A percentile compares a stretch with the other conserved stretches of the same genome.
These are phyloP conservation scores for Sipha maydis DNA, from an alignment of 2,888 invertebrate genomes.

Conservation along the genomic window DNA sequence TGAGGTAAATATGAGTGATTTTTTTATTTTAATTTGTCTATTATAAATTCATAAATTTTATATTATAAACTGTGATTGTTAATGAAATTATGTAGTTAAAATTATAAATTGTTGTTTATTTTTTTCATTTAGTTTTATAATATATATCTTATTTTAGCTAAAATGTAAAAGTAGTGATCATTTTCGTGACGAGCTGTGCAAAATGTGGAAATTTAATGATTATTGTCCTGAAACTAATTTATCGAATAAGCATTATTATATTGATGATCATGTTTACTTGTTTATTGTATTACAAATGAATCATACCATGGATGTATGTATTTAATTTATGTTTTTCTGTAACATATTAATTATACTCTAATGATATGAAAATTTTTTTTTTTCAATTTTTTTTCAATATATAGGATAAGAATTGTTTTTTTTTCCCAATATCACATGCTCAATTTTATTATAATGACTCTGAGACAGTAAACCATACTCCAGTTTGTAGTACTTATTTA, in stretches of 20 bases:
- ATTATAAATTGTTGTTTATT: not conserved
- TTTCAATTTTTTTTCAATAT: not conserved
- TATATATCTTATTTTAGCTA: constrained; percentile 12
- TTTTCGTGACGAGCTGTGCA: constrained; percentile 45
- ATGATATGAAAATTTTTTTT: not conserved
- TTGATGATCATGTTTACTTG: constrained; percentile 39
- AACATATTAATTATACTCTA: not conserved
- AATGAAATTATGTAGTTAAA: no score
- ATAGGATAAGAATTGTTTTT: constrained; percentile 18
- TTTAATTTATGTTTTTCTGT: not conserved
- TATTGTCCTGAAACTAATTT: constrained; percentile 13
- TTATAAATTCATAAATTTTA: not conserved
- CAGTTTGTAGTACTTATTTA: not conserved
- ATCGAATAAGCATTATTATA: not conserved
- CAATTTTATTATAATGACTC: constrained; percentile 13
- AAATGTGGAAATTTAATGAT: constrained; percentile 34
- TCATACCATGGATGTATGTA: constrained; percentile 15
- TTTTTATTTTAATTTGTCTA: not conserved
- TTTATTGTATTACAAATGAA: not conserved
- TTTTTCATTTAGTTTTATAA: not conserved
- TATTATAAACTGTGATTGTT: no score
- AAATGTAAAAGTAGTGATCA: constrained; percentile 32
- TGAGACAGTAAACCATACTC: not conserved
- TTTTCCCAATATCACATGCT: constrained; percentile 8
- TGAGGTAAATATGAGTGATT: constrained; percentile 28